These are phyloP conservation scores for Drosophila antonietae DNA, from an alignment of 2,888 invertebrate species.

Conservation along the genomic window DNA sequence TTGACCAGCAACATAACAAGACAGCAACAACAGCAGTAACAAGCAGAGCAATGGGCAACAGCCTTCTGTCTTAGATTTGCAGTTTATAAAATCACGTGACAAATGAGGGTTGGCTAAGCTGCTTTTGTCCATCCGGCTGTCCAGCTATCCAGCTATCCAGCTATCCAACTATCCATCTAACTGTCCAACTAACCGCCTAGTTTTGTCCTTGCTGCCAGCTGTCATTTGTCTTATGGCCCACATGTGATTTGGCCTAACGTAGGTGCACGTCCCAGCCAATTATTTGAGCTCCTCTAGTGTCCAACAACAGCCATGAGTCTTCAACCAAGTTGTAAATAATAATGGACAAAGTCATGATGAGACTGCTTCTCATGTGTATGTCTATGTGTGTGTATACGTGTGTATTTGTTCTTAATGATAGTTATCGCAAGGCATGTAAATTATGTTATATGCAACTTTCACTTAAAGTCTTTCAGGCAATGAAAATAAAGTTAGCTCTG, in stretches of 20 bases:
- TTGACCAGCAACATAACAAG: conserved; percentile 77
- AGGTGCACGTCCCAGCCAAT: conserved; percentile 54
- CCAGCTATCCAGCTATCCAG: conserved; percentile 32
- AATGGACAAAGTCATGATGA: conserved; percentile 44
- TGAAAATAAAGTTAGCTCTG: background rate
- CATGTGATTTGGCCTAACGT: conserved; percentile 52
- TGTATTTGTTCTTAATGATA: conserved; percentile 26
- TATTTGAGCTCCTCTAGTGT: conserved; percentile 40
- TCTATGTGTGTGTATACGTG: background rate
- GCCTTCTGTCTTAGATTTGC: conserved; percentile 51
- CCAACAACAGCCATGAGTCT: conserved; percentile 19
- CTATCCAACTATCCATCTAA: conserved; percentile 42
- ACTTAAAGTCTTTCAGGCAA: conserved; percentile 1
- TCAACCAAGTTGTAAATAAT: conserved; percentile 52
- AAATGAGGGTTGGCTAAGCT: conserved; percentile 73
- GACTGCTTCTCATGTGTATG: background rate
- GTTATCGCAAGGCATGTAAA: conserved; percentile 24
- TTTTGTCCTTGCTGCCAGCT: conserved; percentile 38
- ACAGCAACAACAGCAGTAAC: conserved; percentile 17
- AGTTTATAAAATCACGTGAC: conserved; percentile 79
- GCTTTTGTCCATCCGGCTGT: conserved; percentile 38
- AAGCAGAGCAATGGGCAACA: conserved; percentile 8
- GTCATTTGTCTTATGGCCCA: conserved; percentile 56
- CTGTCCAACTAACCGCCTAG: conserved; percentile 37
- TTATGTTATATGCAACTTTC: conserved; percentile 5